phyloP scores from a whole-genome alignment of 2,797 vertebrate species.

The Rhynchonycteris naso region DNA sequence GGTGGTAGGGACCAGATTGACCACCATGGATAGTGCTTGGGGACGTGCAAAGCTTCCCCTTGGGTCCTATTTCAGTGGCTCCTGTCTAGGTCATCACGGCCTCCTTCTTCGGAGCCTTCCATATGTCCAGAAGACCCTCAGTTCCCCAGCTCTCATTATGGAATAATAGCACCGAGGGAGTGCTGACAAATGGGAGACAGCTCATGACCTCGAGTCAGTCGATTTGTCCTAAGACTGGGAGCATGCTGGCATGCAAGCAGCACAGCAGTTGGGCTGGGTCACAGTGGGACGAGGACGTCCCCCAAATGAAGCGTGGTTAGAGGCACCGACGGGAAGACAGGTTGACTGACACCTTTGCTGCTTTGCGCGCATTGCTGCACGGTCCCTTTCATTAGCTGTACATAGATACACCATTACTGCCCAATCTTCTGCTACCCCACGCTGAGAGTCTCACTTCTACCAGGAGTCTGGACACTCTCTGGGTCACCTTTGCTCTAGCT shows the following conservation, averaged over 20 bases:
- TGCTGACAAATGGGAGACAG: neutral
- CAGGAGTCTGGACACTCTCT: conserved; percentile 43
- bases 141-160: neutral
- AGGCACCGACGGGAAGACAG: neutral
- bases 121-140: neutral
- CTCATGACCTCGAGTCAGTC: neutral
- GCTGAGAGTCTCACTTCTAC: neutral
- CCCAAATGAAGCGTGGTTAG: neutral
- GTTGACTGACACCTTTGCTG: neutral
- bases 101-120: neutral
- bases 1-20: too few relatives aligned
- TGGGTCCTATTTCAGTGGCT: neutral
- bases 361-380: neutral
- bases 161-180: neutral
- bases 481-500: conserved; percentile 61
- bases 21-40: too few relatives aligned
- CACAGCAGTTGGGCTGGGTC: neutral
- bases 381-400: neutral
- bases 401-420: neutral
- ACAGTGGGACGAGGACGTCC: neutral
- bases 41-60: neutral
- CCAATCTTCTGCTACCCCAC: neutral
- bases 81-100: neutral
- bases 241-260: neutral
- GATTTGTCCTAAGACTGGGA: neutral